These are phyloP conservation scores for Limanda limanda DNA, from an alignment of 2,113 vertebrate species.

Conservation along the genomic window DNA sequence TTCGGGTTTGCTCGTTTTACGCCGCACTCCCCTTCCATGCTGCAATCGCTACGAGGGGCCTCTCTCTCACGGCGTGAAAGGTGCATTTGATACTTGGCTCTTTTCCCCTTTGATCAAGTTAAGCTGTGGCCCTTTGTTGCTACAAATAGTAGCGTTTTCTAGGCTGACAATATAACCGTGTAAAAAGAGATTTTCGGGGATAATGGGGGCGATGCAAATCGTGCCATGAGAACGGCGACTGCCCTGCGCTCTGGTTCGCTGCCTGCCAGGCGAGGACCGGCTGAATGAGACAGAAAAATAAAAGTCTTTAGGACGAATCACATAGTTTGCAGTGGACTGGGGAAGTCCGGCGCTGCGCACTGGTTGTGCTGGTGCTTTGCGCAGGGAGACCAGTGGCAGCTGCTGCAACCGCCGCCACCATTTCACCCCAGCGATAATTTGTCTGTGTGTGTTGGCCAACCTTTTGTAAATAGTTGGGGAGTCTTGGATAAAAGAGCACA, in stretches of 20 bases:
- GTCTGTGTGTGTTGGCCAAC: conserved; percentile 65
- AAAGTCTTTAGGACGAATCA: conserved; percentile 57
- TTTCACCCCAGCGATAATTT: conserved; percentile 71
- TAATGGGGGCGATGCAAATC: conserved; percentile 80
- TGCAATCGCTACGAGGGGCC: conserved; percentile 77
- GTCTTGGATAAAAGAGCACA: conserved; percentile 78
- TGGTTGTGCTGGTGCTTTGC: conserved; percentile 75
- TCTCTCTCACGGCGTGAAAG: conserved; percentile 75
- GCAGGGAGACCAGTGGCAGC: conserved; percentile 74
- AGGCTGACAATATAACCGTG: conserved; percentile 77
- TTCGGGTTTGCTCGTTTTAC: conserved; percentile 82
- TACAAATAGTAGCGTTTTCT: conserved; percentile 72
- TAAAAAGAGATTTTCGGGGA: conserved; percentile 78
- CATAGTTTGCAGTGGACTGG: conserved; percentile 75
- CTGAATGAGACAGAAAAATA: conserved; percentile 55
- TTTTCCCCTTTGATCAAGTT: conserved; percentile 75
- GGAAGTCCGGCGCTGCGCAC: conserved; percentile 81
- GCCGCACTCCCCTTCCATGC: conserved; percentile 84
- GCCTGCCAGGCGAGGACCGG: conserved; percentile 56
- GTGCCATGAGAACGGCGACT: conserved; percentile 76
- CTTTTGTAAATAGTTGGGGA: conserved; percentile 81
- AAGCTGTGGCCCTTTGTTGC: conserved; percentile 75
- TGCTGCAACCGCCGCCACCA: conserved; percentile 77
- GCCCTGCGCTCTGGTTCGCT: conserved; percentile 67
- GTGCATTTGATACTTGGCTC: conserved; percentile 76